A percentile compares a stretch with the other conserved stretches of the same genome.
These are phyloP conservation scores for Albula glossodonta DNA, from an alignment of 2,113 vertebrate genomes.

Conservation along the genomic window DNA sequence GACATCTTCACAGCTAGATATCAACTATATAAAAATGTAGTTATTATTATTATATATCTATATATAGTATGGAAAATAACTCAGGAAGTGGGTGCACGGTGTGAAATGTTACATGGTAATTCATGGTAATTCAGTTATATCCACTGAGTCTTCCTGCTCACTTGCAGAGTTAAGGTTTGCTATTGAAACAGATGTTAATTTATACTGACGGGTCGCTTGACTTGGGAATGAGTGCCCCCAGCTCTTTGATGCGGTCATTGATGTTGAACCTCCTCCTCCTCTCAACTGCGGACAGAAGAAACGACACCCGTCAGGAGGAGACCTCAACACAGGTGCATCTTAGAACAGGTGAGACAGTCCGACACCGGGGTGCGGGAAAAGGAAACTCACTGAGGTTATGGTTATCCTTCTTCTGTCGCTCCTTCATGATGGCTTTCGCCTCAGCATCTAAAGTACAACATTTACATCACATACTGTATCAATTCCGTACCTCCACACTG, in stretches of 20 bases:
- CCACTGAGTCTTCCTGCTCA: neutral
- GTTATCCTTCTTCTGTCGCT: conserved; percentile 90
- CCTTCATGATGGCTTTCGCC: conserved; percentile 80
- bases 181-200: neutral
- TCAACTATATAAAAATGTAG: neutral
- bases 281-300: conserved; percentile 70
- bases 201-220: conserved; percentile 81
- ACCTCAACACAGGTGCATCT: neutral
- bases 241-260: conserved; percentile 90
- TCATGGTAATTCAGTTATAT: neutral
- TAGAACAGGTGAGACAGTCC: neutral
- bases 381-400: conserved; percentile 85
- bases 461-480: neutral
- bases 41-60: too few species aligned
- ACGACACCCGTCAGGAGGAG: neutral
- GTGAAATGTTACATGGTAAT: neutral
- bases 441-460: conserved; percentile 68
- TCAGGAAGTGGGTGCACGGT: too few species aligned
- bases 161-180: neutral
- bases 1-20: neutral
- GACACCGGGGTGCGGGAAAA: neutral
- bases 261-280: conserved; percentile 88
- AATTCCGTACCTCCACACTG: too few species aligned
- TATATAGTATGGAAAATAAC: too few species aligned
- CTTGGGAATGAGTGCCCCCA: conserved; percentile 83